These are phyloP conservation scores for Spodoptera picta DNA, from an alignment of 2,888 invertebrate species.

Conservation along the genomic window DNA sequence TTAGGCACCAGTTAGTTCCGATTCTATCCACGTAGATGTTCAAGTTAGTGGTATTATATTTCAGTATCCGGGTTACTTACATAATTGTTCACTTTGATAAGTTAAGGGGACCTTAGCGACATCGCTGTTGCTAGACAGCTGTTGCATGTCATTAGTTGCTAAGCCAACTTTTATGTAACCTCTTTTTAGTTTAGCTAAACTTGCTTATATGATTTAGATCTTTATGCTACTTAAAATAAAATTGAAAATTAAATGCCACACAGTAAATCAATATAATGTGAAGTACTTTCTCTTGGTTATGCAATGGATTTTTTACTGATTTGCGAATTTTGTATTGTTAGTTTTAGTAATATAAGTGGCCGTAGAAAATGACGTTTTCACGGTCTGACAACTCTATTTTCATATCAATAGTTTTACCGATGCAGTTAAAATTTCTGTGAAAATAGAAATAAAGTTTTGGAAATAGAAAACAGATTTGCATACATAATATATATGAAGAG, in stretches of 20 bases:
- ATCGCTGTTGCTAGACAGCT: conserved; percentile 32
- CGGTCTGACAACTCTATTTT: conserved; percentile 14
- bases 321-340: too few relatives aligned
- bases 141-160: conserved; percentile 5
- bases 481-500: too few relatives aligned
- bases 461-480: too few relatives aligned
- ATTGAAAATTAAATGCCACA: conserved; percentile 1
- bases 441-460: too few relatives aligned
- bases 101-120: conserved; percentile 19
- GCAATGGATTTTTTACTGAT: not conserved
- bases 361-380: conserved; percentile 2
- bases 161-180: conserved; percentile 3
- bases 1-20: too few relatives aligned
- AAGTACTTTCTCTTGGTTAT: conserved; percentile 13
- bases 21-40: too few relatives aligned
- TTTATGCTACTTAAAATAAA: not conserved
- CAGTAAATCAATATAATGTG: not conserved
- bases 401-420: not conserved
- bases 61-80: conserved; percentile 38
- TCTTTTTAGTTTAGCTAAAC: not conserved
- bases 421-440: too few relatives aligned
- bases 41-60: conserved; percentile 21
- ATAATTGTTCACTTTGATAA: conserved; percentile 36
- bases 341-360: too few relatives aligned
- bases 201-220: not conserved